Conservation (phyloP, 2,113 vertebrate genomes). For the Scartelaos histophorus region DNA sequence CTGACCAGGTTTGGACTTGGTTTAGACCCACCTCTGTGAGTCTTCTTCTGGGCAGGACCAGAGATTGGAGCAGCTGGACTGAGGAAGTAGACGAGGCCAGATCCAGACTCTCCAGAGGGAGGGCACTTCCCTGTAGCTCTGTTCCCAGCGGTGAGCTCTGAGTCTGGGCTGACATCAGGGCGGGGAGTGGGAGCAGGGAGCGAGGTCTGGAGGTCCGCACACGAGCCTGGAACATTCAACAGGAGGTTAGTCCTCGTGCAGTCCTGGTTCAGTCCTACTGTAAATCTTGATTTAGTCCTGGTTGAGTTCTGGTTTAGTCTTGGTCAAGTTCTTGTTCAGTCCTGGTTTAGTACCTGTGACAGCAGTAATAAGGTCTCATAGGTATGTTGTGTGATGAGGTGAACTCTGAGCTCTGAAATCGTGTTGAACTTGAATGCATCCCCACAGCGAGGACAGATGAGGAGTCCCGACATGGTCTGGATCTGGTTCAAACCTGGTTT, state of each 20-base stretch:
- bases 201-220: constrained; percentile 46
- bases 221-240: constrained; percentile 30
- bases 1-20: not conserved
- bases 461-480: constrained; percentile 26
- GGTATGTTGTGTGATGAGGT: constrained; percentile 67
- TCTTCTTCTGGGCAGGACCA: constrained; percentile 27
- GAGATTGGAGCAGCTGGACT: constrained; percentile 34
- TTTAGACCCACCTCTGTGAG: constrained; percentile 4
- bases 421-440: constrained; percentile 44
- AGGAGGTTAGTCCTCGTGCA: not conserved
- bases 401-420: constrained; percentile 52
- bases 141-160: constrained; percentile 23
- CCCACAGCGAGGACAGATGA: constrained; percentile 63
- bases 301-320: not conserved
- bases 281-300: not conserved
- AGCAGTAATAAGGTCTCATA: constrained; percentile 66
- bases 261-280: not conserved
- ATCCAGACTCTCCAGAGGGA: constrained; percentile 59
- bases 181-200: constrained; percentile 44
- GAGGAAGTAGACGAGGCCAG: constrained; percentile 55
- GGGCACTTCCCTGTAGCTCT: constrained; percentile 9
- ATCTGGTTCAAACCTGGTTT: constrained; percentile 5
- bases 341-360: constrained; percentile 46
- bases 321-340: not conserved
- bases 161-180: constrained; percentile 12